phyloP scores from a whole-genome alignment of 2,113 vertebrate genomes.

The Lanius collurio region DNA sequence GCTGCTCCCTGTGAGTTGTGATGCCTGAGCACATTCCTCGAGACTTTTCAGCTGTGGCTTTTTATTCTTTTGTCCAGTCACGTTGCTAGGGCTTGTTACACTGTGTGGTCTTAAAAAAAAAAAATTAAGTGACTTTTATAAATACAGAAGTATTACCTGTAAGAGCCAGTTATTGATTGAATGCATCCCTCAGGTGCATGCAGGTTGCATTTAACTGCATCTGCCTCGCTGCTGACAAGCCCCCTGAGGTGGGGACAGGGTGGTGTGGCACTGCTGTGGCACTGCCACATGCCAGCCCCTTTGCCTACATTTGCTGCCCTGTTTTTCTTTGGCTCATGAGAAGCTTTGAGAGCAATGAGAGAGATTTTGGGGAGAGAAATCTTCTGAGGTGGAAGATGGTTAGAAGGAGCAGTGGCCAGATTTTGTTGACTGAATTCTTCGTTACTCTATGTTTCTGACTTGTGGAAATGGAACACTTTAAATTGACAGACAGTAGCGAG shows the following conservation, averaged over 20 bases:
- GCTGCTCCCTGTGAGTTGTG: background rate
- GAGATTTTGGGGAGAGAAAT: background rate
- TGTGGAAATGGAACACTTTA: background rate
- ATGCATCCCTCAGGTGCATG: background rate
- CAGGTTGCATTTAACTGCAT: background rate
- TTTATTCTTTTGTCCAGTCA: background rate
- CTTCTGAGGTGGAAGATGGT: background rate
- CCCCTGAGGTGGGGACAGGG: background rate
- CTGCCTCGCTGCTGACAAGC: background rate
- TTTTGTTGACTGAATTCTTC: background rate
- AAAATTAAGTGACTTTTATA: background rate
- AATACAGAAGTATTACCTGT: background rate
- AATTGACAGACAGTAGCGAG: slow-evolving; percentile 88
- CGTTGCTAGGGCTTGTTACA: background rate
- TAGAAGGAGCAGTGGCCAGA: background rate
- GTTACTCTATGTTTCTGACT: background rate
- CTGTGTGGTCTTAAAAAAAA: background rate
- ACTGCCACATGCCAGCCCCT: background rate
- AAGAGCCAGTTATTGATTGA: background rate
- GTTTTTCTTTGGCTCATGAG: background rate
- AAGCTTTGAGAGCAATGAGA: background rate
- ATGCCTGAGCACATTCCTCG: background rate
- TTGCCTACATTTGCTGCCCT: fast-evolving
- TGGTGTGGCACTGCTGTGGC: background rate
- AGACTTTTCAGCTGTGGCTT: fast-evolving